Conservation (phyloP, 2,797 vertebrate species). For the Tapera naevia region DNA sequence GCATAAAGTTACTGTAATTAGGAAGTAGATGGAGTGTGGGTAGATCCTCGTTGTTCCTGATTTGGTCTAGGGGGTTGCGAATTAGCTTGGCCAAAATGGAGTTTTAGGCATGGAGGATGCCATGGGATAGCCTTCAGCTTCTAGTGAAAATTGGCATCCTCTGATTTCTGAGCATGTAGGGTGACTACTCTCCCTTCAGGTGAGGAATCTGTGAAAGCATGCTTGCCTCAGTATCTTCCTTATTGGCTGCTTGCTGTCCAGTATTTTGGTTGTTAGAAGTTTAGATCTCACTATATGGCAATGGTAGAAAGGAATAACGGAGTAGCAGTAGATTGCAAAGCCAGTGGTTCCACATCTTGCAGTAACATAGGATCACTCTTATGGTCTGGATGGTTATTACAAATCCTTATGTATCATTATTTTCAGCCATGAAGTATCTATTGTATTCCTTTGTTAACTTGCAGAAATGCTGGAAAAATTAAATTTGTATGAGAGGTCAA, state of each 20-base stretch:
- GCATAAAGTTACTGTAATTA: conserved; percentile 50
- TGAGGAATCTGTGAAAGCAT: background rate
- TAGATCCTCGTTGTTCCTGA: conserved; percentile 5
- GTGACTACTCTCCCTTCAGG: background rate
- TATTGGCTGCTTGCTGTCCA: background rate
- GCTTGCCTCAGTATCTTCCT: background rate
- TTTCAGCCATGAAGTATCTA: conserved; percentile 7
- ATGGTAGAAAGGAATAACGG: background rate
- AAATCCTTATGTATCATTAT: background rate
- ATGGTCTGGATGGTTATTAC: conserved; percentile 1
- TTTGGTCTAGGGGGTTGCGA: background rate
- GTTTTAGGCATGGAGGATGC: background rate
- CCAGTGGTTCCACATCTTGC: background rate
- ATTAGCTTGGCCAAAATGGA: background rate
- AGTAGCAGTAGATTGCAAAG: background rate
- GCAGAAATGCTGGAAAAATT: conserved; percentile 8
- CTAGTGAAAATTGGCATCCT: background rate
- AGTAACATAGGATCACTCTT: background rate
- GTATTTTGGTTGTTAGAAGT: background rate
- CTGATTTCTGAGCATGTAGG: background rate
- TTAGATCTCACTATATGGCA: background rate
- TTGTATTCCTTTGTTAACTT: conserved; percentile 22
- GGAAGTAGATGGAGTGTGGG: background rate
- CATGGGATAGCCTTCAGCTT: background rate
- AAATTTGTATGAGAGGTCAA: background rate